Conservation (phyloP, 2,113 vertebrate genomes). For the Numenius arquata region DNA sequence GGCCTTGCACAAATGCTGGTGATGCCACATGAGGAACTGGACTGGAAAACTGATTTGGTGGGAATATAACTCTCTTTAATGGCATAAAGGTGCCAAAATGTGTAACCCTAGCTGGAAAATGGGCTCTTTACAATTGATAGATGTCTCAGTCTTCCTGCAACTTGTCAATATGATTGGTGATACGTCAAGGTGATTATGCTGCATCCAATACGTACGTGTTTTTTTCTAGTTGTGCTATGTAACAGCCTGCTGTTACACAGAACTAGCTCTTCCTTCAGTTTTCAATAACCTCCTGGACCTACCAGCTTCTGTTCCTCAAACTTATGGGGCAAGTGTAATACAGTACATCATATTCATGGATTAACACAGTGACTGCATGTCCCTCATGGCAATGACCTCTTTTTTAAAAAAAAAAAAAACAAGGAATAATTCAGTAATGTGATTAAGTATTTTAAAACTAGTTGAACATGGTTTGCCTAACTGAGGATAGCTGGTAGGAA, state of each 20-base stretch:
- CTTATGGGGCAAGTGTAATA: not conserved
- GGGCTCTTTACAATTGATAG: not conserved
- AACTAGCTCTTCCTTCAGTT: not conserved
- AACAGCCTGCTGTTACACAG: not conserved
- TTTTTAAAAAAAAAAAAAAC: not conserved
- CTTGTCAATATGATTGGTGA: not conserved
- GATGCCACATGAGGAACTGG: not conserved
- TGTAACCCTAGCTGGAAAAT: not conserved
- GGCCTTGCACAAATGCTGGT: not conserved
- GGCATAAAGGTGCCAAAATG: not conserved
- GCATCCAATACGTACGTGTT: accelerated
- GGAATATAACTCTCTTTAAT: not conserved
- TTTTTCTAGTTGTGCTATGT: not conserved
- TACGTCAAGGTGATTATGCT: not conserved
- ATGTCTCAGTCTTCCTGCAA: not conserved
- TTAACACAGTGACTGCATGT: not conserved
- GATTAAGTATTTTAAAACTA: not conserved
- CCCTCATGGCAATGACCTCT: not conserved
- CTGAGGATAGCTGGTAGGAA: not conserved
- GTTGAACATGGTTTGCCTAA: not conserved
- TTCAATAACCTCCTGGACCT: not conserved
- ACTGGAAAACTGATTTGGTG: not conserved
- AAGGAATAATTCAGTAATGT: not conserved
- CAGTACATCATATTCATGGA: not conserved
- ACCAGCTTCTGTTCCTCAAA: not conserved